These are phyloP conservation scores for Patiria miniata DNA, from an alignment of 35 echinoderm and acorn worm genomes.

Conservation along the genomic window DNA sequence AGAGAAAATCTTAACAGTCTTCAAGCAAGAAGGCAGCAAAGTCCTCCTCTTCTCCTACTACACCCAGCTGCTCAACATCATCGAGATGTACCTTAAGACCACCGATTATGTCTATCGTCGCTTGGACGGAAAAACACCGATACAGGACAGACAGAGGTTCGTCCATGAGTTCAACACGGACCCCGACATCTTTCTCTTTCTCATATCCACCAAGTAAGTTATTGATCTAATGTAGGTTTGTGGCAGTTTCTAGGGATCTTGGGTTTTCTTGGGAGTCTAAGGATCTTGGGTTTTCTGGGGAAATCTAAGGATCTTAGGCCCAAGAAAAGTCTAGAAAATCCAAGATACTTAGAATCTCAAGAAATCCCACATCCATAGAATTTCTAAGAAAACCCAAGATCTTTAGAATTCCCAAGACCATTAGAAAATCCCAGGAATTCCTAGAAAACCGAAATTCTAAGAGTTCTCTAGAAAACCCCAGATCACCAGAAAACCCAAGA, in stretches of 20 bases:
- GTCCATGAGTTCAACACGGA: constrained; percentile 79
- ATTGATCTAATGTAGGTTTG: neutral
- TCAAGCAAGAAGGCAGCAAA: constrained; percentile 83
- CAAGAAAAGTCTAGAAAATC: too few relatives aligned
- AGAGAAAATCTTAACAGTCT: constrained; percentile 55
- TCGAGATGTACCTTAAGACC: constrained; percentile 82
- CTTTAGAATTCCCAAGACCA: too few relatives aligned
- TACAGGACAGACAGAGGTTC: constrained; percentile 58
- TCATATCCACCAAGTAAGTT: constrained; percentile 96
- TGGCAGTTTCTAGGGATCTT: neutral
- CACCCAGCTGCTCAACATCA: constrained; percentile 80
- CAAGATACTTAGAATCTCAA: neutral
- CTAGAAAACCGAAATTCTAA: too few relatives aligned
- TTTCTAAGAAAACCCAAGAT: too few relatives aligned
- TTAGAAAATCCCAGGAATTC: too few relatives aligned
- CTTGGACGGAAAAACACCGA: constrained; percentile 83
- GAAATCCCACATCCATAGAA: too few relatives aligned
- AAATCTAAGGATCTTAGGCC: too few relatives aligned
- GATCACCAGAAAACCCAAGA: too few relatives aligned
- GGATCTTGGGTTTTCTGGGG: too few relatives aligned
- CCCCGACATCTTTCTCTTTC: constrained; percentile 75
- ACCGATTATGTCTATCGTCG: constrained; percentile 72
- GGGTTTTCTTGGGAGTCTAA: too few relatives aligned
- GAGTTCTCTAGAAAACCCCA: too few relatives aligned
- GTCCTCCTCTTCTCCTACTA: constrained; percentile 89